Evolutionary conservation across 2,113 vertebrate genomes (phyloP), one percentile per base, ranked within the genome.

Genomic region (Leptobrachium ailaonicum): DNA sequence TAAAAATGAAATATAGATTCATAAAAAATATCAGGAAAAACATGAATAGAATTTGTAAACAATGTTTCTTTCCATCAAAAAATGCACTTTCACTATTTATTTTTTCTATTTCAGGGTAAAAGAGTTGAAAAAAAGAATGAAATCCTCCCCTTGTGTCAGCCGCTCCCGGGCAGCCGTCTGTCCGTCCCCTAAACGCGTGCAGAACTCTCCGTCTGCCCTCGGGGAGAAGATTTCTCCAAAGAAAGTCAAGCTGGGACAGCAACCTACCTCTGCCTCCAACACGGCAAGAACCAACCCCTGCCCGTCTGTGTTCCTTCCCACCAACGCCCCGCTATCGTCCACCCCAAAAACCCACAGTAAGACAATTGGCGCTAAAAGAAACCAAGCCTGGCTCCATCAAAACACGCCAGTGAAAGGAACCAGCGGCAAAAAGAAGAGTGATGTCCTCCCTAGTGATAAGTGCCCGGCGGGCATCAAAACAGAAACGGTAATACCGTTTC

Each of bases 41-140:
- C 20, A 32, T 32, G 0, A 32, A 32, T 32, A 32, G 20, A 32
- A 32, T 32, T 32, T 32, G 20, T 32, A 32, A 32, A 32, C 20
- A 32, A 32, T 32, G 20, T 32, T 32, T 32, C 20, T 32, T 32
- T 32, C 20, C 20, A 32, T 32, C 20, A 0, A 32, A 32, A 32
- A 32, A 32, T 32, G 20, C 20, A 1, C 20, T 32, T 32, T 32
- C 20, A 32, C 20, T 10, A 6, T 66, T 10, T 66, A 10, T 67
- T 62, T 89, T 75, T 85, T 42, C 88, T 47, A 2, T 89, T 89
- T 75, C 80, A 98, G 96, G 83, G 96, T 98, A 47, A 98, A 97
- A 83, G 96, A 97, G 82, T 83, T 97, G 79, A 96, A 89, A 84
- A 93, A 89, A 87, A 90, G 93, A 54, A 82, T 90, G 13, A 92